These are phyloP conservation scores for Platysternon megacephalum DNA, from an alignment of 2,113 vertebrate species.

Conservation along the genomic window DNA sequence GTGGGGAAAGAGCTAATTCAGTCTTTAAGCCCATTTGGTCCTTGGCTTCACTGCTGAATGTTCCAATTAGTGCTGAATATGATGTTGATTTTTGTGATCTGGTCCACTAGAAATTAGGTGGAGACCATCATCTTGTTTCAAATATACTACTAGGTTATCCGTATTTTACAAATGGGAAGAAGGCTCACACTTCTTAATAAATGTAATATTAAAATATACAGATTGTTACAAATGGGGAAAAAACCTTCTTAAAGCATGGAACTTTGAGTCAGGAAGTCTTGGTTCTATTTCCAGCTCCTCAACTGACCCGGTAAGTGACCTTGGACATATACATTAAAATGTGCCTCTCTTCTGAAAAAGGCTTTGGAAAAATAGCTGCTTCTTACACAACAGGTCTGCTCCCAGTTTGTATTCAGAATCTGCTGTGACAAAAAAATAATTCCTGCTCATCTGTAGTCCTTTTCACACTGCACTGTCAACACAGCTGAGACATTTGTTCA, in stretches of 20 bases:
- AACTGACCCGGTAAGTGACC: constrained; percentile 27
- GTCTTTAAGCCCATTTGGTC: not conserved
- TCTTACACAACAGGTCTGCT: constrained; percentile 37
- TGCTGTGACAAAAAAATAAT: not conserved
- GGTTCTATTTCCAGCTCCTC: constrained; percentile 38
- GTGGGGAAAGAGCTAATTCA: constrained; percentile 26
- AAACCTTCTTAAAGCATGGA: constrained; percentile 63
- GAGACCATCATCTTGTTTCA: not conserved
- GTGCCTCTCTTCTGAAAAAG: constrained; percentile 48
- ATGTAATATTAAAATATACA: constrained; percentile 54
- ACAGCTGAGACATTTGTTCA: not conserved
- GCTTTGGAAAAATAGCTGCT: constrained; percentile 36
- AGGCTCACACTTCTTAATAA: constrained; percentile 14
- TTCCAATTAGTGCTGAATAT: not conserved
- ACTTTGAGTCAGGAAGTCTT: constrained; percentile 39
- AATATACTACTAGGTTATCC: not conserved
- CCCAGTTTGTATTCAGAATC: not conserved
- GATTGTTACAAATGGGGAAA: not conserved
- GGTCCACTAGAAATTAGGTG: not conserved
- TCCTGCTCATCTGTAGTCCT: not conserved
- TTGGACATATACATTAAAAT: constrained; percentile 32
- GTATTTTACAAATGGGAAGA: not conserved
- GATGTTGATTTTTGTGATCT: not conserved
- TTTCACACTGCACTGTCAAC: not conserved
- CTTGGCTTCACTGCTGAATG: not conserved